Evolutionary conservation across 30 jellyfish, hydroid and myxozoan species (phyloP).

Genomic region (Turritopsis dohrnii): DNA sequence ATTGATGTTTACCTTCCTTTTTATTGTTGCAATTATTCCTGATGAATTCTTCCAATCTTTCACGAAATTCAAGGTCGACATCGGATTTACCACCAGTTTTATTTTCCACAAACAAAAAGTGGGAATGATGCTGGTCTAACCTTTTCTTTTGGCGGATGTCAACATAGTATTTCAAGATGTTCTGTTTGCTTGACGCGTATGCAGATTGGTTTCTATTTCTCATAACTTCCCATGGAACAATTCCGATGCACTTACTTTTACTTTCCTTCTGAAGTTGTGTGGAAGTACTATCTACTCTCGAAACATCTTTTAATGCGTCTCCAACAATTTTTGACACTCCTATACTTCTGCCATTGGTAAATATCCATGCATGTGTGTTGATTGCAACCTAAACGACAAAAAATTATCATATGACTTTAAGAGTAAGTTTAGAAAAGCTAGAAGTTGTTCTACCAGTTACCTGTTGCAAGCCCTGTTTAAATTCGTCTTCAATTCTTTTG

Average conservation of each 20-base stretch:
- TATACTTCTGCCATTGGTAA: neutral
- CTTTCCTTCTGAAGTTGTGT: neutral
- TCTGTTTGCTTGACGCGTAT: neutral
- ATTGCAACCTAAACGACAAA: neutral
- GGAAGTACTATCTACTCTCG: neutral
- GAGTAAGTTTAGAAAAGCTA: no score
- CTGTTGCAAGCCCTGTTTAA: slow-evolving; percentile 8
- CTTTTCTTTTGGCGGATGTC: neutral
- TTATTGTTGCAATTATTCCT: neutral
- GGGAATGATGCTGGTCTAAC: neutral
- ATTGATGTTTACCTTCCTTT: neutral
- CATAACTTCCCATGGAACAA: slow-evolving; percentile 15
- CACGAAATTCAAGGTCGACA: neutral
- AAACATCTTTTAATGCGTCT: neutral
- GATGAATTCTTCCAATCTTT: neutral
- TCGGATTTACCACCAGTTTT: neutral
- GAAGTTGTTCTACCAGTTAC: no score
- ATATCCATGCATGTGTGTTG: slow-evolving; percentile 5
- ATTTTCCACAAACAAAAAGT: neutral
- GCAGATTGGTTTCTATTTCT: neutral
- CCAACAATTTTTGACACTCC: slow-evolving; percentile 3
- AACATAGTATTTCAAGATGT: neutral
- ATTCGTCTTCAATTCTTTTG: neutral
- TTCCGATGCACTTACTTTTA: neutral
- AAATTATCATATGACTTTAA: no score